phyloP scores from a whole-genome alignment of 2,113 vertebrate species.

The Zootoca vivipara region DNA sequence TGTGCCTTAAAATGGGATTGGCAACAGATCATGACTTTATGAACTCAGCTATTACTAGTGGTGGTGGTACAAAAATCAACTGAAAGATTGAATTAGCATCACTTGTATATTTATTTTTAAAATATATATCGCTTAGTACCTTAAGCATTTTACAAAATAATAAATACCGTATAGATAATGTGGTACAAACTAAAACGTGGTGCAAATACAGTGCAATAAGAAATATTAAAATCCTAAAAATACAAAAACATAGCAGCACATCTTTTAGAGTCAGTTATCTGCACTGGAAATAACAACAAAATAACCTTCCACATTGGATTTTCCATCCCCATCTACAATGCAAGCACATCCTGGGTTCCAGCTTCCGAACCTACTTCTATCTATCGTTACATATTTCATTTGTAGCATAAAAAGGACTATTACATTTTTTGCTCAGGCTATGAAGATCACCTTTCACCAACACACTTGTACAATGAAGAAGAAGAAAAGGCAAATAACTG shows the following conservation, averaged over 20 bases:
- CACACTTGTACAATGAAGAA: not conserved
- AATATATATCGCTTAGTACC: too few species aligned
- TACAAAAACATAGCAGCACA: too few species aligned
- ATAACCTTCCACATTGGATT: not conserved
- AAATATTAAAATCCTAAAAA: too few species aligned
- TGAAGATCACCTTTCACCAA: not conserved
- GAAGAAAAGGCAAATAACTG: not conserved
- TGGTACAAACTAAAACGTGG: too few species aligned
- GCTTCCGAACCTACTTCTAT: fast-evolving
- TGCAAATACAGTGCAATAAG: too few species aligned
- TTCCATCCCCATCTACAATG: not conserved
- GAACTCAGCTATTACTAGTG: not conserved
- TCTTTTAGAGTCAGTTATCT: too few species aligned
- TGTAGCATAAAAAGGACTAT: fast-evolving
- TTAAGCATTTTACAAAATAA: too few species aligned
- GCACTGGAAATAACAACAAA: not conserved
- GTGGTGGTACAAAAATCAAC: not conserved
- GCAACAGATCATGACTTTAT: conserved; percentile 31
- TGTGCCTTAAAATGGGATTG: conserved; percentile 28
- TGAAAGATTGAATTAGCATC: not conserved
- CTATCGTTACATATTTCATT: not conserved
- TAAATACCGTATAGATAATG: too few species aligned
- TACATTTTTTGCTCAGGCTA: not conserved
- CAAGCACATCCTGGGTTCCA: not conserved
- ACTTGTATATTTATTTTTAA: too few species aligned